phyloP scores from a whole-genome alignment of 2,888 invertebrate species.

The Chrysolina haemoptera region DNA sequence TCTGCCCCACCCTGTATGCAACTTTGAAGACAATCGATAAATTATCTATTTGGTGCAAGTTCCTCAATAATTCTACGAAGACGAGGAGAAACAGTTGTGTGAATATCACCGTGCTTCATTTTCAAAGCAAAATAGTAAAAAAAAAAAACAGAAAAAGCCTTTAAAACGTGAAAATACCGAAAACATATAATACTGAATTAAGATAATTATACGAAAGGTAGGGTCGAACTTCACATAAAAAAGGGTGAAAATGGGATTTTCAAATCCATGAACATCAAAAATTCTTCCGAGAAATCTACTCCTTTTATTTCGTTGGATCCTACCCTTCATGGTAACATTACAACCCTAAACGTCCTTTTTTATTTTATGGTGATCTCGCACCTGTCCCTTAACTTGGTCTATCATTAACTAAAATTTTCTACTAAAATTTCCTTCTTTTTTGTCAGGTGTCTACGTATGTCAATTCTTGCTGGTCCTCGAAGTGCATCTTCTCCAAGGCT shows the following conservation, averaged over 20 bases:
- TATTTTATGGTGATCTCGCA: slow-evolving; percentile 13
- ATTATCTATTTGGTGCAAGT: too few relatives aligned
- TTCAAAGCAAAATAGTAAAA: neutral
- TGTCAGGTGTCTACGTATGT: slow-evolving; percentile 49
- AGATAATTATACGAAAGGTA: neutral
- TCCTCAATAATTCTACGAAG: too few relatives aligned
- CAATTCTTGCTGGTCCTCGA: slow-evolving; percentile 56
- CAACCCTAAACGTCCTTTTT: neutral
- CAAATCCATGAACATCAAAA: neutral
- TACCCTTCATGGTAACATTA: slow-evolving; percentile 2
- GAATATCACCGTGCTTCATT: too few relatives aligned
- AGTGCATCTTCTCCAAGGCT: slow-evolving; percentile 49
- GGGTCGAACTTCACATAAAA: neutral
- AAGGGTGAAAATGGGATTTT: neutral
- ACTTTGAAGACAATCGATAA: too few relatives aligned
- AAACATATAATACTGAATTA: neutral
- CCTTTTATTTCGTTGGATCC: neutral
- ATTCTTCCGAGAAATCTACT: neutral
- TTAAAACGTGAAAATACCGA: neutral
- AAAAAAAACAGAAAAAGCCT: neutral
- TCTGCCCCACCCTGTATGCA: too few relatives aligned
- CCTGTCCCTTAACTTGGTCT: slow-evolving; percentile 5
- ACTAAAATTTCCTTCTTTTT: neutral
- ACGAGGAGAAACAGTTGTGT: too few relatives aligned
- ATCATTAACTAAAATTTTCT: slow-evolving; percentile 8